Percentiles rank a stretch among this genome's conserved stretches.
phyloP scores from a whole-genome alignment of 2,113 vertebrate genomes.

The Oncorhynchus gorbuscha region DNA sequence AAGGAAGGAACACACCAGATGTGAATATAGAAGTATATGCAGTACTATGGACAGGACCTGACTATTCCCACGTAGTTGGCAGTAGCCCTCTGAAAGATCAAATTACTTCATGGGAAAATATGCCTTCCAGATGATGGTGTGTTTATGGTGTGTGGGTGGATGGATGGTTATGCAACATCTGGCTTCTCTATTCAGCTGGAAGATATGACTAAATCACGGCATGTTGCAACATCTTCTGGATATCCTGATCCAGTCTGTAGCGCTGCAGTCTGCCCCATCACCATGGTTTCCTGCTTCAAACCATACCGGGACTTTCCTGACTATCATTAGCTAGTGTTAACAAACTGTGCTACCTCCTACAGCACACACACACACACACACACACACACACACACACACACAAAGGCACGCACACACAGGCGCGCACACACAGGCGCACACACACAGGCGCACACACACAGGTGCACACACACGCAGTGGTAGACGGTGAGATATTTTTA shows the following conservation, averaged over 20 bases:
- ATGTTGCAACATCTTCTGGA: constrained; percentile 26
- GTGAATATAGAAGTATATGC: neutral
- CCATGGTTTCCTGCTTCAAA: constrained; percentile 40
- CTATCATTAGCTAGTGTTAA: constrained; percentile 26
- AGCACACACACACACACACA: neutral
- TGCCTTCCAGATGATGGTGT: constrained; percentile 30
- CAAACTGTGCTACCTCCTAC: neutral
- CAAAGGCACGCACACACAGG: neutral
- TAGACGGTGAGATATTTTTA: neutral
- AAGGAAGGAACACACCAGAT: neutral
- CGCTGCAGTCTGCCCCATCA: constrained; percentile 13
- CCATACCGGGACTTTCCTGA: constrained; percentile 53
- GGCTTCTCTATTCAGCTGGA: constrained; percentile 22
- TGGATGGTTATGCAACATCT: constrained; percentile 35
- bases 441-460: neutral
- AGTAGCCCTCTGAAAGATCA: constrained; percentile 4
- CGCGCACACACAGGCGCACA: neutral
- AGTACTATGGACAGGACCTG: neutral
- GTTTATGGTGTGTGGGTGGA: constrained; percentile 21
- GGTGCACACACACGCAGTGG: neutral
- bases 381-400: constrained; percentile 2
- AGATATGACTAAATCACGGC: neutral
- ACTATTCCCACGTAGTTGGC: neutral
- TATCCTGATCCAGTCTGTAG: neutral
- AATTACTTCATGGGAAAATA: constrained; percentile 9